Percentiles rank a stretch among this genome's conserved stretches.
Evolutionary conservation across 2,113 vertebrate species (phyloP).

Genomic region (Anseranas semipalmata): DNA sequence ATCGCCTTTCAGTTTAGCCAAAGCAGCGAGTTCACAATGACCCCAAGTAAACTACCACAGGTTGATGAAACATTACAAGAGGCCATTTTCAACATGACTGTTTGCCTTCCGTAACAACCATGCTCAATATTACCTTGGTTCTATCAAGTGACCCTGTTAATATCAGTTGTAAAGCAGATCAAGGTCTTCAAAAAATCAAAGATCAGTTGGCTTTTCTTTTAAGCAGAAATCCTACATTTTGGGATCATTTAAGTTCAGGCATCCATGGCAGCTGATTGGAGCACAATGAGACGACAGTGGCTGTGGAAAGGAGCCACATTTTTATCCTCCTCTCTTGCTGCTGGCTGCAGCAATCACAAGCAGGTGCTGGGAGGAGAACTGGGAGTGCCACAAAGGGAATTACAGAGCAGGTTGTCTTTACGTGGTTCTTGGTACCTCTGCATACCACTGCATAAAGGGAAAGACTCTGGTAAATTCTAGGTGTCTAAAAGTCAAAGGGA

Average conservation of each 20-base stretch:
- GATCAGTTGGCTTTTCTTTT: background rate
- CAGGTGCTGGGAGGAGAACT: accelerated
- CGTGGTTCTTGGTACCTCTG: background rate
- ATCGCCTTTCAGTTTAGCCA: background rate
- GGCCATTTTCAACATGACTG: background rate
- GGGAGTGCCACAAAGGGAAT: background rate
- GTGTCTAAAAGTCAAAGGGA: background rate
- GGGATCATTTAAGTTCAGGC: background rate
- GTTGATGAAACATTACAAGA: background rate
- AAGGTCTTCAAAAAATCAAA: slow-evolving; percentile 6
- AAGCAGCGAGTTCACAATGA: background rate
- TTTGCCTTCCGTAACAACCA: background rate
- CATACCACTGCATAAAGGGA: background rate
- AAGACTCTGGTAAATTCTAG: background rate
- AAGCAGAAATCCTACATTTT: background rate
- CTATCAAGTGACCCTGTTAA: background rate
- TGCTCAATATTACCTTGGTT: background rate
- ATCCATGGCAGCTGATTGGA: background rate
- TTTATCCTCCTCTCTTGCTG: accelerated
- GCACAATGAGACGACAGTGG: background rate
- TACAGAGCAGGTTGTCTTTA: background rate
- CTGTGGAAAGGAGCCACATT: background rate
- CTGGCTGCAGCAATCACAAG: background rate
- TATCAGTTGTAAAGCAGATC: background rate
- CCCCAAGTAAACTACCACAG: background rate